Conservation (phyloP, 2,888 invertebrate species). For the Hemistola chrysoprasaria region DNA sequence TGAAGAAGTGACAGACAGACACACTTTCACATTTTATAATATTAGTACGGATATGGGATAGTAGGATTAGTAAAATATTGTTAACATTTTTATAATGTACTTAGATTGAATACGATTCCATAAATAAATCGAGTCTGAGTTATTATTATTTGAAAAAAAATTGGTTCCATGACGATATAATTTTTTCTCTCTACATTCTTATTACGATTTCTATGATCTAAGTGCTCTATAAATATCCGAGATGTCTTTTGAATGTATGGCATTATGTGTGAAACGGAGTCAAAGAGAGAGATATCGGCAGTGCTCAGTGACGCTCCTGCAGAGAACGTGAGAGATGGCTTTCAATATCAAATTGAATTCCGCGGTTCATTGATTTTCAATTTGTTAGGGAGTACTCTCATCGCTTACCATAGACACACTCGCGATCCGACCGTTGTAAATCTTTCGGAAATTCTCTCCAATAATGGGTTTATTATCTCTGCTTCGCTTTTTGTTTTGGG, state of each 20-base stretch:
- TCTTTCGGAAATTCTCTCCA: conserved; percentile 50
- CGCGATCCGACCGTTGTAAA: conserved; percentile 64
- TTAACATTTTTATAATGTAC: too few species aligned
- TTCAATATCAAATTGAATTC: conserved; percentile 86
- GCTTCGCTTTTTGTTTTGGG: conserved; percentile 18
- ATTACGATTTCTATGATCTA: conserved; percentile 22
- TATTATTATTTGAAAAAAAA: too few species aligned
- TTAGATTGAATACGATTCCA: too few species aligned
- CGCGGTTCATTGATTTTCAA: conserved; percentile 85
- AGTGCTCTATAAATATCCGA: conserved; percentile 34
- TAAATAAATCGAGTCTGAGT: too few species aligned
- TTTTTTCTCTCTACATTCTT: neutral
- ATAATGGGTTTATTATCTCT: conserved; percentile 27
- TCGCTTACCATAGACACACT: conserved; percentile 72
- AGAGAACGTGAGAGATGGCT: conserved; percentile 77
- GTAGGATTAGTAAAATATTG: too few species aligned
- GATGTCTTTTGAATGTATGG: conserved; percentile 51
- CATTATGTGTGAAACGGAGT: conserved; percentile 64
- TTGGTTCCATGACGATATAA: conserved; percentile 3
- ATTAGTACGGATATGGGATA: too few species aligned
- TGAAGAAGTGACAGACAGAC: too few species aligned
- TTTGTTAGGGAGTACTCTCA: conserved; percentile 75
- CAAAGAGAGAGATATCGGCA: conserved; percentile 67
- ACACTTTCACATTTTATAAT: neutral
- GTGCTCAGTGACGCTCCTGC: conserved; percentile 53